Base-by-base conservation (phyloP, 2,797 vertebrate genomes). In the Muraenolepis orangiensis region DNA sequence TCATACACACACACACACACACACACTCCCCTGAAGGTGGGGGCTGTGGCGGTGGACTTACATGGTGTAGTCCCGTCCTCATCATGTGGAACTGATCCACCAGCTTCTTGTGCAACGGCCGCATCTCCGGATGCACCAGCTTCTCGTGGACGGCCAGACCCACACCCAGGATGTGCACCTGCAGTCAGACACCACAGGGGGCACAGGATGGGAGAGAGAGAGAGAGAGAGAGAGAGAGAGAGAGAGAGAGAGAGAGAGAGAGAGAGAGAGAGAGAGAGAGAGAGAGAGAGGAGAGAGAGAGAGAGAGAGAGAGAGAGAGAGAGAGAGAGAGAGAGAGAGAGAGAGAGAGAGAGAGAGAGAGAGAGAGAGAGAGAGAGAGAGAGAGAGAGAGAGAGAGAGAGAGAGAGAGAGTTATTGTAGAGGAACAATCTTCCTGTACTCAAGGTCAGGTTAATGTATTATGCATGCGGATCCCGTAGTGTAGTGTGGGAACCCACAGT, bases 71-170 rank as follows among this genome's bases (percentile, higher is more conserved):
- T 72, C 97, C 97, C 73, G 96, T 96, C 80, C 97, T 94, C 97
- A 99, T 98, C 95, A 99, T 95, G 89, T 99, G 98, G 93, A 99
- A 99, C 92, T 99, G 98, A 87, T 99, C 98, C 4, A 99, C 96
- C 31, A 99, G 93, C 85, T 99, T 99, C 91, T 98, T 99, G 89
- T 99, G 98, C 74, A 99, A 90, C 31, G 98, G 98, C 64, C 98
- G 95, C 98, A 99, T 99, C 91, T 99, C 98, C 0, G 98, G 98
- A 85, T 99, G 98, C 51, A 99, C 98, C 78, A 98, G 95, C 79
- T 99, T 98, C 91, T 99, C 98, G 4, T 99, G 98, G 74, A 99
- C 96, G 30, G 97, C 96, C 85, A 99, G 92, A 1, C 98, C 98
- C 32, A 99, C 95, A 67, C 97, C 97, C 7, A 99, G 94, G 79